Conservation (phyloP, 2,888 invertebrate genomes). For the Lissocephala sabroskyi region DNA sequence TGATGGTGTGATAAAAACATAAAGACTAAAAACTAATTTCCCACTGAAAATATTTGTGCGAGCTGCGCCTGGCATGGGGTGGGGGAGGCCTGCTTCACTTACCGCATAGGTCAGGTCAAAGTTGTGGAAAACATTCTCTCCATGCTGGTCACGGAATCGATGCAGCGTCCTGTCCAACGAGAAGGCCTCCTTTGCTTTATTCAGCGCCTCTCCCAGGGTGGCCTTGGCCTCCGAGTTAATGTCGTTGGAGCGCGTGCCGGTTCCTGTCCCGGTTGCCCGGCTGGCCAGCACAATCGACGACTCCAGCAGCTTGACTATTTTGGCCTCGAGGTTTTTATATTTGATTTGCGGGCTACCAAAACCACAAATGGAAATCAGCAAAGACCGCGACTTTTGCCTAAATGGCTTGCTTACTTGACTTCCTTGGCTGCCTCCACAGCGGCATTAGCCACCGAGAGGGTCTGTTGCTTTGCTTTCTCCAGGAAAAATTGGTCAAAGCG, state of each 20-base stretch:
- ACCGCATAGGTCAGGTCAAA: slow-evolving; percentile 96
- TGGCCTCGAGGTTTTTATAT: slow-evolving; percentile 88
- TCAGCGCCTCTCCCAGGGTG: slow-evolving; percentile 75
- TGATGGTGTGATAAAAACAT: too few species aligned
- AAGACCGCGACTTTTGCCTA: neutral
- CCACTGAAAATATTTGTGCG: too few species aligned
- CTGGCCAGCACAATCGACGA: slow-evolving; percentile 81
- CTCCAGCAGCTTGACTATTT: slow-evolving; percentile 91
- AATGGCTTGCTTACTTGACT: slow-evolving; percentile 66
- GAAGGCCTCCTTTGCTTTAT: slow-evolving; percentile 97
- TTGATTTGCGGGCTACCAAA: slow-evolving; percentile 87
- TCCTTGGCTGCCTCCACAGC: slow-evolving; percentile 77
- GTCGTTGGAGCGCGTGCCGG: slow-evolving; percentile 6
- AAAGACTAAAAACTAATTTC: too few species aligned
- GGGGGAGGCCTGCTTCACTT: slow-evolving; percentile 59
- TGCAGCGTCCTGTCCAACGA: slow-evolving; percentile 92
- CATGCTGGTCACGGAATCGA: slow-evolving; percentile 91
- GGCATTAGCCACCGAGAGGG: slow-evolving; percentile 59
- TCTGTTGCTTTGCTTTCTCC: slow-evolving; percentile 69
- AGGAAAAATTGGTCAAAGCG: slow-evolving; percentile 85
- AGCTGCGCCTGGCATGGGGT: too few species aligned
- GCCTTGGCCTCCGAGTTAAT: slow-evolving; percentile 47
- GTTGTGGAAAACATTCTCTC: slow-evolving; percentile 91
- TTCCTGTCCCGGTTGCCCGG: slow-evolving; percentile 3
- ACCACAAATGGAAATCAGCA: neutral